Conservation (phyloP, 2,888 invertebrate species). For the Hemaris fuciformis region DNA sequence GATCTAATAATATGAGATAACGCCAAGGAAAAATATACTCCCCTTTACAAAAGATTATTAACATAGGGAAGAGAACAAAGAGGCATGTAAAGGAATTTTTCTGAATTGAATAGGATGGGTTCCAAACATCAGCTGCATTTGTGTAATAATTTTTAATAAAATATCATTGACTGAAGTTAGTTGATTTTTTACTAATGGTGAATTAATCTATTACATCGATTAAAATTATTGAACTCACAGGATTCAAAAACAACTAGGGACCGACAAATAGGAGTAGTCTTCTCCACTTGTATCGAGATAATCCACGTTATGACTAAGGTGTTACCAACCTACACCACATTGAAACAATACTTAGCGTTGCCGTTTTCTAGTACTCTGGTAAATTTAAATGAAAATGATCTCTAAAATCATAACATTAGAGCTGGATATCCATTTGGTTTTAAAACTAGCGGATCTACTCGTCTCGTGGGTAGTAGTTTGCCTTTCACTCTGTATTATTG, state of each 20-base stretch:
- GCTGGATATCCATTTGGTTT: constrained; percentile 40
- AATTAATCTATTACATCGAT: not conserved
- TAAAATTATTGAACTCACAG: not conserved
- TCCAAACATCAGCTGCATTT: too few species aligned
- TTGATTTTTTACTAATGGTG: too few species aligned
- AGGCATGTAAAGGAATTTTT: not conserved
- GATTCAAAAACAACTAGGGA: constrained; percentile 15
- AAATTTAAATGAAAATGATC: constrained; percentile 29
- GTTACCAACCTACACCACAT: constrained; percentile 28
- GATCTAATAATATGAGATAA: too few species aligned
- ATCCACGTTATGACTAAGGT: constrained; percentile 28
- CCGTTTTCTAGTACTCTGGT: constrained; percentile 33
- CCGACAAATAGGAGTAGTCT: not conserved
- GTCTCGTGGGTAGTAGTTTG: constrained; percentile 62
- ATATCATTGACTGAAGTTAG: too few species aligned
- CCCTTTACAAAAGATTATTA: not conserved
- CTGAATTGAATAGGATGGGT: not conserved
- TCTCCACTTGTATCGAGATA: not conserved
- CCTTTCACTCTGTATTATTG: constrained; percentile 67
- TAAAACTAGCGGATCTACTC: constrained; percentile 31
- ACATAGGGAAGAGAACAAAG: constrained; percentile 23
- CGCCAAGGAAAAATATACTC: too few species aligned
- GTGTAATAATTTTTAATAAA: too few species aligned
- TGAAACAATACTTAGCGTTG: constrained; percentile 37
- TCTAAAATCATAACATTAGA: constrained; percentile 34